Conservation (phyloP, 2,797 vertebrate genomes). For the Garrulus glandarius region DNA sequence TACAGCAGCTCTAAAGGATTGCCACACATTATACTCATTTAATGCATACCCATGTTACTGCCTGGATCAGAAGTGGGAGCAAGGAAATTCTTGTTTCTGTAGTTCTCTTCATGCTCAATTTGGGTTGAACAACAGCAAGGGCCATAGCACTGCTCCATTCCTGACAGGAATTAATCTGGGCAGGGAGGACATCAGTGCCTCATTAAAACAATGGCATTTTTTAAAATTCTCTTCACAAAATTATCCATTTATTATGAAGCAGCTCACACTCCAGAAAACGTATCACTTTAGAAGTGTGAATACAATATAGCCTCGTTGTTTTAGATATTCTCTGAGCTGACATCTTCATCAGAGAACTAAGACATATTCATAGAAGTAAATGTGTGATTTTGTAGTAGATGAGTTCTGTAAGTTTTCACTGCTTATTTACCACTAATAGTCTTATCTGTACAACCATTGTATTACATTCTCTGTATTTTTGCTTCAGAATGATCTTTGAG, state of each 20-base stretch:
- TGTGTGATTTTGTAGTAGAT: not conserved
- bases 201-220: not conserved
- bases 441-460: not conserved
- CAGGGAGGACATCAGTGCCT: not conserved
- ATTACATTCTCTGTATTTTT: not conserved
- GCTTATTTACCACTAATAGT: not conserved
- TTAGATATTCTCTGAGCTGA: not conserved
- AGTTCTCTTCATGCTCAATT: not conserved
- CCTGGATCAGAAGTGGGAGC: not conserved
- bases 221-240: not conserved
- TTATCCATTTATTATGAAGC: not conserved
- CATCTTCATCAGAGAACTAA: not conserved
- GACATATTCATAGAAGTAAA: not conserved
- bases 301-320: not conserved
- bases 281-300: not conserved
- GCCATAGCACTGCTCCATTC: not conserved
- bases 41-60: not conserved
- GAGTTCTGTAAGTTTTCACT: not conserved
- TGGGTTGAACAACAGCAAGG: not conserved
- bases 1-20: not conserved
- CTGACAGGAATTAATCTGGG: not conserved
- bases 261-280: not conserved
- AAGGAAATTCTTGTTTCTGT: not conserved
- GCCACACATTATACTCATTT: not conserved
- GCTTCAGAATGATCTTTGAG: not conserved